Evolutionary conservation across 1,140 invertebrate genomes (phyloP), one percentile per base, ranked within the genome.

Genomic region (Scylla paramamosain): DNA sequence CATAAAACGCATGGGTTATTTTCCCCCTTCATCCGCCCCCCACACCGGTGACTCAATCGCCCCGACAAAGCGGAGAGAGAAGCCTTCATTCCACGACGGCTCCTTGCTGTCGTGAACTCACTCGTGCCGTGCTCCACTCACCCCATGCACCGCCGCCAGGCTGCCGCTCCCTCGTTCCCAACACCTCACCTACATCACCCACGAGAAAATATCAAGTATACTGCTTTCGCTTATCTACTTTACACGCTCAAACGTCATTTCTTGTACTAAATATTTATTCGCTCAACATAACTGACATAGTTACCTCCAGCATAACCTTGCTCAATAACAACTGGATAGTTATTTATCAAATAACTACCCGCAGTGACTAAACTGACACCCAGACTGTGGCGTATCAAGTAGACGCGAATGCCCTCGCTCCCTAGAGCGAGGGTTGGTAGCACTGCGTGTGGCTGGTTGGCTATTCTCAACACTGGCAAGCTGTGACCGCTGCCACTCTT

Each of bases 381-480:
- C 67, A 77, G 67, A 77, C n/a, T 77, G 67, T 14, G 92, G 46
- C 48, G 84, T 29, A 29, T 84, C 39, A 59, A 32, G 45, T 52
- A 31, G 25, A 48, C 59, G 82, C 20, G 92, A 32, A 82, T 46
- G 92, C 92, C 82, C 86, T 32, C 48, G n/a, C 45, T 84, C 32
- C 28, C 28, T 45, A 52, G 92, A 46, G 92, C 39, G 46, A 28
- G 46, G 92, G 92, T 93, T 93, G 92, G 92, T 48, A 93, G 92
- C 92, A 93, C 92, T 93, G 29, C 32, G 32, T 29, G 32, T 84
- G 67, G 82, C 67, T 52, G 92, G 91, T 82, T 77, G 92, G 83
- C 86, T 93, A 93, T 93, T 93, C 92, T 93, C 83, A 86, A 93
- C 92, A 88, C 84, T 87, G 91, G 92, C 84, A 86, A 46, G 45